Percentiles rank a stretch among this genome's conserved stretches.
These are phyloP conservation scores for Psephotus haematonotus DNA, from an alignment of 2,113 vertebrate species.

Conservation along the genomic window DNA sequence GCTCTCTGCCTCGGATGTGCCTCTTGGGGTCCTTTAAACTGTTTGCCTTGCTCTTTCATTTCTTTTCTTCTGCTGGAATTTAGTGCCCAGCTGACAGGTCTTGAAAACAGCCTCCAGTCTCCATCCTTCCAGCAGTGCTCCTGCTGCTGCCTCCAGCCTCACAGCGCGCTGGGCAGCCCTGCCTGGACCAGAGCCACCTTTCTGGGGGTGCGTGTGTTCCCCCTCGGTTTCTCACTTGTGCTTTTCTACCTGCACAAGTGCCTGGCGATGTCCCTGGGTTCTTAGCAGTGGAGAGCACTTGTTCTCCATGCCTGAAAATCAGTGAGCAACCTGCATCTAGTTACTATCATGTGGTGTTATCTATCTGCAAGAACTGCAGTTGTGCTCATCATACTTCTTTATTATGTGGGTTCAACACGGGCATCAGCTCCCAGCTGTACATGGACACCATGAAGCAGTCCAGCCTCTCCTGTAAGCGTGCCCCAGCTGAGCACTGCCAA, in stretches of 20 bases:
- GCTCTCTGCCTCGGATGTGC: background rate
- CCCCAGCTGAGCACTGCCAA: background rate
- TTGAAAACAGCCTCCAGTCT: background rate
- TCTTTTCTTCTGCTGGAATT: background rate
- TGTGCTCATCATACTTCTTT: background rate
- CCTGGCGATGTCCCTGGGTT: no score
- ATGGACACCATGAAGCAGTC: background rate
- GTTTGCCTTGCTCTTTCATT: background rate
- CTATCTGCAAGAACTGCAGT: background rate
- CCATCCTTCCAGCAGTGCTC: background rate
- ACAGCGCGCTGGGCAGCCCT: accelerated
- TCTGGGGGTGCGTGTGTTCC: background rate
- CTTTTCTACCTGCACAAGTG: background rate
- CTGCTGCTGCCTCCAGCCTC: background rate
- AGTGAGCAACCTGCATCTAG: background rate
- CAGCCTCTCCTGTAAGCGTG: background rate
- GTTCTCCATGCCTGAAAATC: background rate
- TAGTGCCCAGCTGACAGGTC: background rate
- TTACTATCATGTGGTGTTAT: background rate
- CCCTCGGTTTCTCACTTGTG: background rate
- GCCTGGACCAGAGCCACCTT: background rate
- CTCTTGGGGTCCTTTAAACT: slow-evolving; percentile 26
- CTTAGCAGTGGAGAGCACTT: background rate
- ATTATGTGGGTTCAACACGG: background rate
- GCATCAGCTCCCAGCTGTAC: background rate